phyloP scores from a whole-genome alignment of 2,113 vertebrate species.

The Epinephelus cyanopodus region DNA sequence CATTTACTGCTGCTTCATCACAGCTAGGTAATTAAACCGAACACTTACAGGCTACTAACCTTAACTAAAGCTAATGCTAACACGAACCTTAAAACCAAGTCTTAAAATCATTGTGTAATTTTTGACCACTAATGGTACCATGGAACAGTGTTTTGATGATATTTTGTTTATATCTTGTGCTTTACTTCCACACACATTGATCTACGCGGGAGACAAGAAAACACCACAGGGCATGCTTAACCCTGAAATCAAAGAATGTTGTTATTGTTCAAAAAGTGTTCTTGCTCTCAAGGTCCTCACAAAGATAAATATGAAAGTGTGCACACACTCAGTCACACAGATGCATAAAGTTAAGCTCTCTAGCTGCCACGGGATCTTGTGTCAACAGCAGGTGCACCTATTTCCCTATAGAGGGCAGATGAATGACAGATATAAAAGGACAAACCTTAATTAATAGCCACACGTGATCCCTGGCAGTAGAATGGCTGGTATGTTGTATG shows the following conservation, averaged over 20 bases:
- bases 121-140: background rate
- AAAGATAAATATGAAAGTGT: constrained; percentile 18
- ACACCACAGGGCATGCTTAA: background rate
- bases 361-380: constrained; percentile 21
- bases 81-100: background rate
- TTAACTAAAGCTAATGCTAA: background rate
- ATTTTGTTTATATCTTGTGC: background rate
- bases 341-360: constrained; percentile 16
- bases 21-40: background rate
- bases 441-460: constrained; percentile 63
- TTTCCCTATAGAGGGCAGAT: constrained; percentile 65
- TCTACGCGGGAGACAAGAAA: background rate
- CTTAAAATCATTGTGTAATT: background rate
- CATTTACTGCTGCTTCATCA: background rate
- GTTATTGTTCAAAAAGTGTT: background rate
- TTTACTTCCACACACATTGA: background rate
- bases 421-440: constrained; percentile 66
- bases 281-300: constrained; percentile 11
- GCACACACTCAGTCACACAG: constrained; percentile 3
- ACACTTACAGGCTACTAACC: background rate
- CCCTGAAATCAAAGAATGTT: background rate
- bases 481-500: constrained; percentile 42
- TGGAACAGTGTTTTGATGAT: background rate
- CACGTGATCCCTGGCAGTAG: constrained; percentile 48
- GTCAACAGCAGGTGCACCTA: constrained; percentile 66